Percentiles rank a stretch among this genome's conserved stretches.
Conservation (phyloP, 2,888 invertebrate species). For the Antitype chi region DNA sequence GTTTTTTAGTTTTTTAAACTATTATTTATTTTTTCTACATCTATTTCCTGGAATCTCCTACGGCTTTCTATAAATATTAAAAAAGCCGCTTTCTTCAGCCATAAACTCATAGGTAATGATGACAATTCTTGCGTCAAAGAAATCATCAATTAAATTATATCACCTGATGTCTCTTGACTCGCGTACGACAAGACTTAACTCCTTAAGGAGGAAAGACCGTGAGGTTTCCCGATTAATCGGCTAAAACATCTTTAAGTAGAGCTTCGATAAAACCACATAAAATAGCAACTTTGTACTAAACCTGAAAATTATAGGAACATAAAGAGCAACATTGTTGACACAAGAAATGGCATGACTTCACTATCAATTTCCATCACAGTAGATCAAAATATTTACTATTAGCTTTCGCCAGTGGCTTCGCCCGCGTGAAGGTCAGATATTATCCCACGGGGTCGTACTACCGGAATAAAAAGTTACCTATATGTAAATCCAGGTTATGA, state of each 20-base stretch:
- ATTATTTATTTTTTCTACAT: too few species aligned
- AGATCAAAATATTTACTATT: constrained; percentile 3
- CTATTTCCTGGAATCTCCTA: too few species aligned
- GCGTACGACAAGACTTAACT: not conserved
- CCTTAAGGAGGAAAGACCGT: not conserved
- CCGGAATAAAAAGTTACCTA: too few species aligned
- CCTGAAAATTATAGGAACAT: constrained; percentile 3
- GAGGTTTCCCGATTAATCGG: not conserved
- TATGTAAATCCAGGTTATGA: too few species aligned
- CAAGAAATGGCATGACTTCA: not conserved
- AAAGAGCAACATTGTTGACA: constrained; percentile 25
- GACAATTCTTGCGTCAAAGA: not conserved
- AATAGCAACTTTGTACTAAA: constrained; percentile 21
- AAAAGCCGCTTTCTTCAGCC: not conserved
- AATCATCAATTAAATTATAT: not conserved
- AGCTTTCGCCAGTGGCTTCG: too few species aligned
- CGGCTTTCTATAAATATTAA: too few species aligned
- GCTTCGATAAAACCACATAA: not conserved
- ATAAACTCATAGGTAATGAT: too few species aligned
- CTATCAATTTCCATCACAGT: not conserved
- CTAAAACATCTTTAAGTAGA: too few species aligned
- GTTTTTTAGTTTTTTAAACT: too few species aligned
- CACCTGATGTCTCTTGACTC: not conserved
- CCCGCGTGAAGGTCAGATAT: too few species aligned
- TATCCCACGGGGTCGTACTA: too few species aligned